phyloP scores from a whole-genome alignment of 2,888 invertebrate species.

The Brenthis daphne region DNA sequence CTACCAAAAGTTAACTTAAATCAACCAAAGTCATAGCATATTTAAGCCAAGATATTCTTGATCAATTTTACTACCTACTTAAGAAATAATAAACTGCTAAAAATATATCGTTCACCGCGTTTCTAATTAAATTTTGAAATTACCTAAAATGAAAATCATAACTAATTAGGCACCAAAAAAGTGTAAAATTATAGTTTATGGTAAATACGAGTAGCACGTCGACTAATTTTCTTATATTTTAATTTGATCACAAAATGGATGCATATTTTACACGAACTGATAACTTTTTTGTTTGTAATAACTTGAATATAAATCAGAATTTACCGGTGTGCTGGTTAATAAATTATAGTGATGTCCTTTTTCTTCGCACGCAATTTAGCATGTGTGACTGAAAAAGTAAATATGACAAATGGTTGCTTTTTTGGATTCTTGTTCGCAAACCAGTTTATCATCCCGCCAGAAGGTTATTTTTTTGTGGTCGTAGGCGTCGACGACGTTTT shows the following conservation, averaged over 20 bases:
- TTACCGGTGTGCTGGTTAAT: conserved; percentile 2
- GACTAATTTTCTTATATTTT: too few relatives aligned
- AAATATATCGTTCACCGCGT: too few relatives aligned
- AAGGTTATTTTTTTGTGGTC: conserved; percentile 60
- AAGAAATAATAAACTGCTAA: too few relatives aligned
- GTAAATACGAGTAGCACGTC: too few relatives aligned
- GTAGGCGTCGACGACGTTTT: conserved; percentile 73
- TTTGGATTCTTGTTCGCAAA: conserved; percentile 53
- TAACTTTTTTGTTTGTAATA: conserved; percentile 14
- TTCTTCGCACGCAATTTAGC: conserved; percentile 38
- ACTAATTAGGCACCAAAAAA: too few relatives aligned
- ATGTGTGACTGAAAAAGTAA: conserved; percentile 48
- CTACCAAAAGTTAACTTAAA: too few relatives aligned
- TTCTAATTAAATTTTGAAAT: too few relatives aligned
- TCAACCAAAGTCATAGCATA: too few relatives aligned
- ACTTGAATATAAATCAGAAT: conserved; percentile 20
- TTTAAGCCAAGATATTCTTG: too few relatives aligned
- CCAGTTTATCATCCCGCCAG: conserved; percentile 75
- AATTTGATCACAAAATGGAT: neutral
- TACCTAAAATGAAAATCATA: too few relatives aligned
- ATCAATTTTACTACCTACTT: too few relatives aligned
- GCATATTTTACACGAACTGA: conserved; percentile 8
- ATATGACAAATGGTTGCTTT: conserved; percentile 55
- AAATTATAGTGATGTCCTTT: conserved; percentile 32
- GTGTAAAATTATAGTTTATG: too few relatives aligned